These are phyloP conservation scores for Teleogryllus occipitalis DNA, from an alignment of 1,140 invertebrate genomes.

Conservation along the genomic window DNA sequence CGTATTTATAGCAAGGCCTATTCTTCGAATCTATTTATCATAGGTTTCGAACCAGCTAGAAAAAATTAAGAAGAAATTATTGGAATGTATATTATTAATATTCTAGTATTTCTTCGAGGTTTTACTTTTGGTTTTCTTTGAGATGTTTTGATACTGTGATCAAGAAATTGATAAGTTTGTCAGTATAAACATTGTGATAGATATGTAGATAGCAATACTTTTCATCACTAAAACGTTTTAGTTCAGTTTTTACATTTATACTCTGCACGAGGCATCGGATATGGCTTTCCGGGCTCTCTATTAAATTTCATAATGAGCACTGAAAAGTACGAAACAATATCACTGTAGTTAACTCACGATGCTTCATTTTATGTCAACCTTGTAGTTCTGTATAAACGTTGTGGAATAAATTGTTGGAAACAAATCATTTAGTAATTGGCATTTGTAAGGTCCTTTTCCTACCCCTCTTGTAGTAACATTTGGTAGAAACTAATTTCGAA, in stretches of 20 bases:
- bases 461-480: no score
- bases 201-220: no score
- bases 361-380: neutral
- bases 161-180: no score
- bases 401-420: neutral
- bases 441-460: no score
- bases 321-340: neutral
- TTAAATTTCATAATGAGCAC: neutral
- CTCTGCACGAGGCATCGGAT: neutral
- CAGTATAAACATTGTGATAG: no score
- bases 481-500: no score
- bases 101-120: no score
- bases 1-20: neutral
- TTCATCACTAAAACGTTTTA: neutral
- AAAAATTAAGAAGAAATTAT: neutral
- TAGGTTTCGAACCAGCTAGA: neutral
- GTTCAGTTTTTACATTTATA: neutral
- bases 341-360: neutral
- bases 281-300: neutral
- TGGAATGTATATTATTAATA: neutral
- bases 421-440: neutral
- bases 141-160: no score
- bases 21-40: neutral
- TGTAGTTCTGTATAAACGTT: neutral
- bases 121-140: no score